phyloP scores from a whole-genome alignment of 1,140 invertebrate species.

The Plodia interpunctella region DNA sequence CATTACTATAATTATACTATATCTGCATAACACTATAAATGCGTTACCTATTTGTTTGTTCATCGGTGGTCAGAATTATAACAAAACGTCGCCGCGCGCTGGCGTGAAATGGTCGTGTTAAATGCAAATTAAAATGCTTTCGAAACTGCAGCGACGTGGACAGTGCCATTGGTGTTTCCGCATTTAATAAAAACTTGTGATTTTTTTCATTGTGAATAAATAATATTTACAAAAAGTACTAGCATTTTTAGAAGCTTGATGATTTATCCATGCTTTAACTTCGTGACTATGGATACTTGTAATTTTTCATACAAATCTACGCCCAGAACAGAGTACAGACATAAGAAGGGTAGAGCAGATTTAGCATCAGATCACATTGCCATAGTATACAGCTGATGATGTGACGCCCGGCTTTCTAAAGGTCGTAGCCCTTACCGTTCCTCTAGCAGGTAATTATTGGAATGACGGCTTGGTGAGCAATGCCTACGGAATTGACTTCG shows the following conservation, averaged over 20 bases:
- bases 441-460: not conserved
- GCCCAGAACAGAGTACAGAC: no score
- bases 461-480: not conserved
- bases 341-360: no score
- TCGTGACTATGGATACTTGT: no score
- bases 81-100: not conserved
- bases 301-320: no score
- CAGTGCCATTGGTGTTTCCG: not conserved
- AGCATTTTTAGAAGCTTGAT: no score
- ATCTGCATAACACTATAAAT: not conserved
- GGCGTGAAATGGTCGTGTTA: not conserved
- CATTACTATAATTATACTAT: no score
- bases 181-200: not conserved
- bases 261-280: no score
- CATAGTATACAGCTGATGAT: no score
- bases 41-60: not conserved
- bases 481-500: not conserved
- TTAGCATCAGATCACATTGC: no score
- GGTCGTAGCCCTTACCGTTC: not conserved
- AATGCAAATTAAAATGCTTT: slow-evolving; percentile 4
- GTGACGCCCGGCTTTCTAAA: no score
- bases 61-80: not conserved
- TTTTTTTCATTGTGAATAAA: not conserved
- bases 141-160: not conserved
- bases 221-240: no score